phyloP scores from a whole-genome alignment of 2,797 vertebrate genomes.

The Petrocephalus sullivani region DNA sequence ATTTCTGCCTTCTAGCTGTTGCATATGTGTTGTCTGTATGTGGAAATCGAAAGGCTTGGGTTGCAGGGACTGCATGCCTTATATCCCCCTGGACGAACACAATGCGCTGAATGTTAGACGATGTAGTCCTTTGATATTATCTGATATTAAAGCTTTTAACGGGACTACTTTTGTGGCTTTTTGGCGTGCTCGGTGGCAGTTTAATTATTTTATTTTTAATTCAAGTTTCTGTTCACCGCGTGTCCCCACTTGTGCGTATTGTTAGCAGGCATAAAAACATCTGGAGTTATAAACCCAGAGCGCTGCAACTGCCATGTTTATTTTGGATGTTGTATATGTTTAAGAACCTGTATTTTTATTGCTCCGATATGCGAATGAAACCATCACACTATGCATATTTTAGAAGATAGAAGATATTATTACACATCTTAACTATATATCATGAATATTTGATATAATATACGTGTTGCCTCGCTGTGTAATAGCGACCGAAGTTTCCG shows the following conservation, averaged over 20 bases:
- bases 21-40: slow-evolving; percentile 7
- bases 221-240: slow-evolving; percentile 18
- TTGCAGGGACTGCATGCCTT: neutral
- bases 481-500: neutral
- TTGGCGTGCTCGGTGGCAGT: neutral
- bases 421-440: neutral
- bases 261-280: neutral
- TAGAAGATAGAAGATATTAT: neutral
- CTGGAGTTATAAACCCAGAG: neutral
- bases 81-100: neutral
- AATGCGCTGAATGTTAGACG: neutral
- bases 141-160: neutral
- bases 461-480: neutral
- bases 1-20: slow-evolving; percentile 13
- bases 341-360: neutral
- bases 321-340: slow-evolving; percentile 3
- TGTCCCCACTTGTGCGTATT: slow-evolving; percentile 13
- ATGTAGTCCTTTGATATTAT: neutral
- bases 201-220: neutral
- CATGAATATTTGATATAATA: slow-evolving; percentile 4
- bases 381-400: neutral
- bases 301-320: neutral
- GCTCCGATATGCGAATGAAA: neutral
- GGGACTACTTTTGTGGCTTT: neutral
- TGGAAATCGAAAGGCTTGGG: neutral